Evolutionary conservation across 2,113 vertebrate genomes (phyloP).

Genomic region (Columba janthina): DNA sequence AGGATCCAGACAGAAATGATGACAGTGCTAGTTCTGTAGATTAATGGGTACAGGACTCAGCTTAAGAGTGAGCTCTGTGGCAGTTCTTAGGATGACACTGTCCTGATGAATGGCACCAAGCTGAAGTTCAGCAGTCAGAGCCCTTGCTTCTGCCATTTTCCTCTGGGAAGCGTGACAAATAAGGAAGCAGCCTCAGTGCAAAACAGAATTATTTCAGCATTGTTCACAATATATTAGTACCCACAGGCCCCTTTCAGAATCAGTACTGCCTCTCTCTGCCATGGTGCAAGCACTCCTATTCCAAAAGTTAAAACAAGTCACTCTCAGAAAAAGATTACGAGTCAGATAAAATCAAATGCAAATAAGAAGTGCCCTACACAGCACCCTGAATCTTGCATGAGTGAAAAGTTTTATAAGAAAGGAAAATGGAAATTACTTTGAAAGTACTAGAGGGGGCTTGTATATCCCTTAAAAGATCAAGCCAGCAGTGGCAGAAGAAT

Average conservation of each 20-base stretch:
- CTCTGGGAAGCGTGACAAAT: background rate
- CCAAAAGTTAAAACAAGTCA: background rate
- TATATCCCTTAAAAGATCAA: background rate
- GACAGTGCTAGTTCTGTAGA: background rate
- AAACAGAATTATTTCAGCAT: conserved; percentile 17
- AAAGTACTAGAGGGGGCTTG: background rate
- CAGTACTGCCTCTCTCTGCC: background rate
- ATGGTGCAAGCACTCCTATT: background rate
- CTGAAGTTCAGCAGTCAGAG: background rate
- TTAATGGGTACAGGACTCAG: background rate
- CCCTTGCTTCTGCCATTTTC: conserved; percentile 2
- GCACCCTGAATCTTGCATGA: background rate
- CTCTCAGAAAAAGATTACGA: background rate
- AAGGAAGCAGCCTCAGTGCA: conserved; percentile 18
- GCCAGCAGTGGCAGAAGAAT: background rate
- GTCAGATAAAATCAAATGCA: background rate
- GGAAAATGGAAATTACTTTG: background rate
- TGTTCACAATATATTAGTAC: background rate
- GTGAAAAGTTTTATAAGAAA: background rate
- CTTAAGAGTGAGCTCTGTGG: background rate
- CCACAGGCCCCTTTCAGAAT: background rate
- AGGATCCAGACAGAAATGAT: background rate
- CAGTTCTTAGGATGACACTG: background rate
- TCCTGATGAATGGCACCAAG: background rate
- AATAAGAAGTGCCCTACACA: background rate